phyloP scores from a whole-genome alignment of 2,797 vertebrate species.

The Lithobates sylvaticus region DNA sequence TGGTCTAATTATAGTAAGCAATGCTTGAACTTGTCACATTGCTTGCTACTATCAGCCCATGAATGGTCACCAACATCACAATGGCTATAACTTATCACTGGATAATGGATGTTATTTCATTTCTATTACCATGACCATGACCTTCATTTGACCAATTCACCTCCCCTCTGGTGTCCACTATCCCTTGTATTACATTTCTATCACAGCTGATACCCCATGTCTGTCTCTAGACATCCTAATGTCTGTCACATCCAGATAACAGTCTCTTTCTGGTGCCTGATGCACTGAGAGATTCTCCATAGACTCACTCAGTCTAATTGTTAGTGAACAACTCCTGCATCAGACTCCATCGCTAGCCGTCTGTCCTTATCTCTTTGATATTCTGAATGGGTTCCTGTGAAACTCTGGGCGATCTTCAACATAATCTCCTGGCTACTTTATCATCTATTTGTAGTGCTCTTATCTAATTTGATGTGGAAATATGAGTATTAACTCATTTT shows the following conservation, averaged over 20 bases:
- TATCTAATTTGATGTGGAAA: constrained; percentile 63
- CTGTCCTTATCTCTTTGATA: constrained; percentile 57
- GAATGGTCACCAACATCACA: no score
- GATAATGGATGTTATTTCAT: no score
- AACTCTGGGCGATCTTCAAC: constrained; percentile 54
- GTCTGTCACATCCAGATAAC: constrained; percentile 23
- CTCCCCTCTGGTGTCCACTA: not conserved
- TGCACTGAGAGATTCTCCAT: constrained; percentile 2
- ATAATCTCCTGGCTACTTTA: constrained; percentile 59
- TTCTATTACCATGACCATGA: not conserved
- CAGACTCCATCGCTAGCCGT: constrained; percentile 31
- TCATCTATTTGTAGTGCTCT: constrained; percentile 62
- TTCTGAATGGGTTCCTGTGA: constrained; percentile 55
- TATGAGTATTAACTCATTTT: constrained; percentile 63
- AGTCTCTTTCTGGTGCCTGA: constrained; percentile 23
- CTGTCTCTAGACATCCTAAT: constrained; percentile 26
- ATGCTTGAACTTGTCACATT: no score
- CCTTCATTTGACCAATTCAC: not conserved
- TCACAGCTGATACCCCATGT: not conserved
- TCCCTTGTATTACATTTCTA: constrained; percentile 1
- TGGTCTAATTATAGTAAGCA: no score
- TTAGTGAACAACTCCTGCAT: constrained; percentile 11
- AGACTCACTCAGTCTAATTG: constrained; percentile 20
- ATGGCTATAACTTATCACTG: no score
- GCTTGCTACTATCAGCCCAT: no score